These are phyloP conservation scores for Aratinga solstitialis DNA, from an alignment of 2,797 vertebrate species.

Conservation along the genomic window DNA sequence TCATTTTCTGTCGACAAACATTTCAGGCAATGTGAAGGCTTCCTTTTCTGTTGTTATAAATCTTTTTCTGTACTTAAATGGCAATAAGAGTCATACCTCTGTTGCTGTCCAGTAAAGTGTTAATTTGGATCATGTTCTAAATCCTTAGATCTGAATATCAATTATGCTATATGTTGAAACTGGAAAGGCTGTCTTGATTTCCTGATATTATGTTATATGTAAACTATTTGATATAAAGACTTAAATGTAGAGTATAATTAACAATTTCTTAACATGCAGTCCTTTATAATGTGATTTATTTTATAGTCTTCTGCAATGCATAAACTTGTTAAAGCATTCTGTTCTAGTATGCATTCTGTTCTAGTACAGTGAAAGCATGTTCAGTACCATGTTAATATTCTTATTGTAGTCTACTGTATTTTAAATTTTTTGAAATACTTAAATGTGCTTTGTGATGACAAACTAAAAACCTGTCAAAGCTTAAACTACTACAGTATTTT, in stretches of 20 bases:
- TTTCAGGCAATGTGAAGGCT: neutral
- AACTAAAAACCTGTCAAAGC: neutral
- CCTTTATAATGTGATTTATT: neutral
- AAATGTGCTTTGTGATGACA: neutral
- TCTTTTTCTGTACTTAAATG: neutral
- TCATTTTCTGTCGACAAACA: neutral
- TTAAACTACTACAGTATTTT: neutral
- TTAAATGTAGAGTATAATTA: neutral
- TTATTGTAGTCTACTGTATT: neutral
- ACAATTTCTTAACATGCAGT: neutral
- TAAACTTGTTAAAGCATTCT: neutral
- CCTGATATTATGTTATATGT: neutral
- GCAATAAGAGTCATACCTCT: neutral
- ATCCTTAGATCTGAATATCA: neutral
- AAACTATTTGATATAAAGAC: neutral
- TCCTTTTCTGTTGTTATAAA: neutral
- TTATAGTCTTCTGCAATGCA: neutral
- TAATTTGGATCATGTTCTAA: neutral
- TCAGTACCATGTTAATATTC: neutral
- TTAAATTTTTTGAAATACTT: neutral
- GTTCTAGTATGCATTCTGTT: neutral
- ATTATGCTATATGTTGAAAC: neutral
- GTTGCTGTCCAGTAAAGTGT: neutral
- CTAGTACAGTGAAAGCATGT: neutral
- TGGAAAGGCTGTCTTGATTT: neutral